phyloP scores from a whole-genome alignment of 1,140 invertebrate genomes.

The Zelostemma sp. region DNA sequence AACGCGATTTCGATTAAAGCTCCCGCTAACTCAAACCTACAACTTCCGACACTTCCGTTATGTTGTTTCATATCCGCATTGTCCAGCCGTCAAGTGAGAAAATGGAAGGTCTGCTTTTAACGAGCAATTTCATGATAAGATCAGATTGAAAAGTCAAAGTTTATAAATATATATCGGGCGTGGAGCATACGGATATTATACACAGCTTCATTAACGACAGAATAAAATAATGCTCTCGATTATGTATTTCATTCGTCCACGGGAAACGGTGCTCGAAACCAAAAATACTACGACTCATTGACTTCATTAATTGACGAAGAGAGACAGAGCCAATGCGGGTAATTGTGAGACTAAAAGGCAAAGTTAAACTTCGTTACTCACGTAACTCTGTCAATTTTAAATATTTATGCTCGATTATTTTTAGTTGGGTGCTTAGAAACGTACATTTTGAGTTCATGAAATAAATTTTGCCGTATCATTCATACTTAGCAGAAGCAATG shows the following conservation, averaged over 20 bases:
- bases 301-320: no score
- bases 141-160: conserved; percentile 40
- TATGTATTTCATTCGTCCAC: conserved; percentile 16
- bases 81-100: conserved; percentile 32
- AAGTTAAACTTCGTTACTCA: no score
- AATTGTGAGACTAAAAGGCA: no score
- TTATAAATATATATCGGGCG: conserved; percentile 22
- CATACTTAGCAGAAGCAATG: no score
- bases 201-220: conserved; percentile 26
- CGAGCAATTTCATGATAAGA: conserved; percentile 33
- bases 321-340: no score
- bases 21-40: conserved; percentile 30
- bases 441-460: no score
- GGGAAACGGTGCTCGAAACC: background rate
- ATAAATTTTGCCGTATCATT: no score
- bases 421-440: no score
- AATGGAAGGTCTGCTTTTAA: conserved; percentile 32
- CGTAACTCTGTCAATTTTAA: no score
- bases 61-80: conserved; percentile 38
- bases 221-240: conserved; percentile 16
- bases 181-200: conserved; percentile 20
- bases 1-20: conserved; percentile 29
- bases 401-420: no score
- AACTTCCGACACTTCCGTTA: conserved; percentile 37
- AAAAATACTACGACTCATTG: no score